phyloP scores from a whole-genome alignment of 1,140 invertebrate genomes.

The Popillia japonica region DNA sequence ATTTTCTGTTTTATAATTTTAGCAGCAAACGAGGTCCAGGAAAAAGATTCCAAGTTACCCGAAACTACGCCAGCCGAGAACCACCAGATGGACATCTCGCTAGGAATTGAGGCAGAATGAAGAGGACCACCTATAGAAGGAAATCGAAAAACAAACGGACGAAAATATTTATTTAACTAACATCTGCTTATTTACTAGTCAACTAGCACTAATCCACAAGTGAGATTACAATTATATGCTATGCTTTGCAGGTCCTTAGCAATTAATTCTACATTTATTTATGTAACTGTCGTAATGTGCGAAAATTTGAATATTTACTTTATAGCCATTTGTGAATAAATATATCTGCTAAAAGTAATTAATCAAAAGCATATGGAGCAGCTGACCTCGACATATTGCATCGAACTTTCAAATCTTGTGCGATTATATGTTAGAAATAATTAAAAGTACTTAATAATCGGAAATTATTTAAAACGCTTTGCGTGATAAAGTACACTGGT shows the following conservation, averaged over 20 bases:
- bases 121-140: no score
- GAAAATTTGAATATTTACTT: neutral
- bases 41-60: no score
- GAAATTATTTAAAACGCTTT: neutral
- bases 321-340: neutral
- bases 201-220: no score
- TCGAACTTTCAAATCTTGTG: conserved; percentile 3
- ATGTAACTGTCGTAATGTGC: neutral
- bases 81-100: no score
- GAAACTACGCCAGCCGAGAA: no score
- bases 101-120: no score
- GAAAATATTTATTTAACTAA: no score
- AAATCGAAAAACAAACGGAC: no score
- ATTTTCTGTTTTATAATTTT: no score
- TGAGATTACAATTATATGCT: no score
- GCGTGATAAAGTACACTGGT: neutral
- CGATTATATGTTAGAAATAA: neutral
- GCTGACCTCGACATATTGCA: conserved; percentile 31
- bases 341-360: neutral
- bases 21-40: no score
- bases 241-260: neutral
- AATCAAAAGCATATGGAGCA: conserved; percentile 22
- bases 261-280: neutral
- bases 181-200: no score
- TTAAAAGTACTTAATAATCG: neutral